Evolutionary conservation across 2,888 invertebrate genomes (phyloP), one percentile per base, ranked within the genome.

Genomic region (Liodrosophila aerea): DNA sequence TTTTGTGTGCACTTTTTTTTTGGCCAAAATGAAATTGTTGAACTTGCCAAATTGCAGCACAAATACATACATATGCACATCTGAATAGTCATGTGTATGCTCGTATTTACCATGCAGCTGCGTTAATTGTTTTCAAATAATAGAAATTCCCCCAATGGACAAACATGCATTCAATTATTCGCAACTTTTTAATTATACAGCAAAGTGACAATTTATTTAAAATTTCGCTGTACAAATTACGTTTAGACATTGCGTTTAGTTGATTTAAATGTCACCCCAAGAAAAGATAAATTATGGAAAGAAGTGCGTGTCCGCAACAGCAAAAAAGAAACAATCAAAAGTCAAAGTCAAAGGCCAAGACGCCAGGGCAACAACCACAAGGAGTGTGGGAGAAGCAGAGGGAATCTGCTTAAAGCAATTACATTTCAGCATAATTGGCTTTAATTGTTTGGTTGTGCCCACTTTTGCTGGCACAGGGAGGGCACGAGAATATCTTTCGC

Each of bases 401-500:
- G 64, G 77, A 85, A 77, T 85, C 80, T 64, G 84, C 77, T 65
- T 66, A 84, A 84, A 73, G 78, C 85, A 87, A 88, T 87, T 87
- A 88, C 88, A 85, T 77, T 86, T 83, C 67, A 77, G 77, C 85
- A 86, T 87, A 87, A 87, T 87, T 87, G 86, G 83, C 87, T 88
- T 88, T 88, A 88, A 88, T 88, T 88, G 83, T 78, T 80, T 68
- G 59, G 64, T 66, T 67, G 65, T 54, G 73, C 43, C 70, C 59
- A 61, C 71, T 51, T 70, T 47, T 33, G 43, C 60, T 66, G 47
- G 56, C 54, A 63, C 59, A 56, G 49, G 57, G 61, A 56, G 49
- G 57, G 51, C 64, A 53, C 65, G 67, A 68, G 66, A 72, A 70
- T 74, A 66, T 65, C 22, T 22, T 22, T 4, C 22, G 22, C 22